phyloP scores from a whole-genome alignment of 2,888 invertebrate species.

The Disparrhopalites patrizii region DNA sequence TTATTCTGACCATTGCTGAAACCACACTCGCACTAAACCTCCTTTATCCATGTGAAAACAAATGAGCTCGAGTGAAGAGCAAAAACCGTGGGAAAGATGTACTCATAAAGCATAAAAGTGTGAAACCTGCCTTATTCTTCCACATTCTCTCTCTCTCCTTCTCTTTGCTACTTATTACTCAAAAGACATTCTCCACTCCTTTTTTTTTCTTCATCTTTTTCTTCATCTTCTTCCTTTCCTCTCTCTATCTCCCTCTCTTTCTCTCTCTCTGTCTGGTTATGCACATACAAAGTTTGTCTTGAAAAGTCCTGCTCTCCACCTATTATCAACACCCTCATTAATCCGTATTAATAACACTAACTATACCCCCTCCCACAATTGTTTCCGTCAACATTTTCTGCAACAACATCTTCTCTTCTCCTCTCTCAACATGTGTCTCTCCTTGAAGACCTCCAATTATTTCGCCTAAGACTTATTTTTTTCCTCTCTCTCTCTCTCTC shows the following conservation, averaged over 20 bases:
- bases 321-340: neutral
- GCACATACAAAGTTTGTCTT: conserved; percentile 2
- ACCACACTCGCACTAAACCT: conserved; percentile 31
- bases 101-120: conserved; percentile 48
- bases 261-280: conserved; percentile 10
- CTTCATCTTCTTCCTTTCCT: neutral
- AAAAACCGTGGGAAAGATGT: conserved; percentile 47
- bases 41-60: conserved; percentile 41
- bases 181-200: neutral
- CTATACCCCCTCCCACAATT: neutral
- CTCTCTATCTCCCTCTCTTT: neutral
- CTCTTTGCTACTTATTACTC: too few species aligned
- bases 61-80: conserved; percentile 36
- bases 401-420: too few species aligned
- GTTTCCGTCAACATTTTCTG: neutral
- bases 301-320: too few species aligned
- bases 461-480: neutral
- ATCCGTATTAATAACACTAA: neutral
- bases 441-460: neutral
- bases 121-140: conserved; percentile 24
- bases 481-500: neutral
- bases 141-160: neutral
- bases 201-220: neutral
- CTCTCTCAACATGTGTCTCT: neutral
- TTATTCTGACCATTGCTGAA: conserved; percentile 31